A percentile compares a stretch with the other conserved stretches of the same genome.
Conservation (phyloP, 2,888 invertebrate genomes). For the Hirtodrosophila confusa region DNA sequence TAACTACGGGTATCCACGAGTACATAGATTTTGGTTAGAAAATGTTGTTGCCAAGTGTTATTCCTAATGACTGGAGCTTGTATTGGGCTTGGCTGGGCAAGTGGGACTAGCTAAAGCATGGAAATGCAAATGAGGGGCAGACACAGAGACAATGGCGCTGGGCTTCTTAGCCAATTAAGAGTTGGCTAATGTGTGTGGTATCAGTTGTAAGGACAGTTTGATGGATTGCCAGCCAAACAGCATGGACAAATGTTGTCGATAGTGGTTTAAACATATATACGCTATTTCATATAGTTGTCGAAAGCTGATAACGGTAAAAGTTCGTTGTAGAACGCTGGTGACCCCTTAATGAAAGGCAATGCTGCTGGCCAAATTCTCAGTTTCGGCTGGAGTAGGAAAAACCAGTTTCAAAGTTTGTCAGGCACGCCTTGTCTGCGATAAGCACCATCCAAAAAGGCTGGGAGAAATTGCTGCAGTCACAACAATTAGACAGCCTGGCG, state of each 20-base stretch:
- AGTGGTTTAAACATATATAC: conserved; percentile 20
- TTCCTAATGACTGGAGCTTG: conserved; percentile 41
- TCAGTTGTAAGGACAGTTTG: conserved; percentile 46
- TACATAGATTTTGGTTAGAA: too few species aligned
- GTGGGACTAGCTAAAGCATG: conserved; percentile 12
- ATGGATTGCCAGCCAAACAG: conserved; percentile 45
- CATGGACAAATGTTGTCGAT: conserved; percentile 17
- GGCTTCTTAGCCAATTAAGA: conserved; percentile 45
- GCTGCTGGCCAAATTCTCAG: conserved; percentile 41
- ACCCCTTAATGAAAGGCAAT: conserved; percentile 1
- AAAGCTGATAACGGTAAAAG: conserved; percentile 39
- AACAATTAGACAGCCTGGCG: conserved; percentile 64
- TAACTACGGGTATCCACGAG: too few species aligned
- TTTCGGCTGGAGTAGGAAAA: conserved; percentile 23
- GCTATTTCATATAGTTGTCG: conserved; percentile 29
- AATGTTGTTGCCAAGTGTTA: conserved; percentile 1
- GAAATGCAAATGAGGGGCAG: conserved; percentile 49
- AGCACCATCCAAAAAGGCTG: conserved; percentile 54
- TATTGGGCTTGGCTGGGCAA: conserved; percentile 19
- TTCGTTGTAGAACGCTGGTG: neutral
- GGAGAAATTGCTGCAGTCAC: conserved; percentile 67
- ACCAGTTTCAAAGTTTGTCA: conserved; percentile 47
- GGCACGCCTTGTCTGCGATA: conserved; percentile 19
- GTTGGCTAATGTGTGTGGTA: conserved; percentile 27
- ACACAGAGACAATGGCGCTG: conserved; percentile 18